Conservation (phyloP, 1,140 invertebrate species). For the Solenopsis invicta region DNA sequence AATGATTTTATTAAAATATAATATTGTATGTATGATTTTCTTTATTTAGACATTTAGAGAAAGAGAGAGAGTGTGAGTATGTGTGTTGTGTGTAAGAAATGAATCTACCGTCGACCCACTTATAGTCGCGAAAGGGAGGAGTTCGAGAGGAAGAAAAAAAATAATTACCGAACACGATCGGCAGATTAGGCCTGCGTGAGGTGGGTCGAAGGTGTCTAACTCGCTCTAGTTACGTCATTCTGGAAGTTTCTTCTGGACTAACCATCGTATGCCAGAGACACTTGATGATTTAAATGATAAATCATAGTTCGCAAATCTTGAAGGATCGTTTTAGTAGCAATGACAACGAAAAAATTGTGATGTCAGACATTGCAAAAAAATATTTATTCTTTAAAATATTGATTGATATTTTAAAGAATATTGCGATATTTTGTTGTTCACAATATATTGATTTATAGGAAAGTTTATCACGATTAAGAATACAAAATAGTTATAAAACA, state of each 20-base stretch:
- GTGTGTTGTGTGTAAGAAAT: too few relatives aligned
- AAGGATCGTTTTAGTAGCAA: neutral
- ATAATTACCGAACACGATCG: conserved; percentile 68
- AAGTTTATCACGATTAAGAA: neutral
- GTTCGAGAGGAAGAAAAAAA: conserved; percentile 38
- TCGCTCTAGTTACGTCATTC: conserved; percentile 56
- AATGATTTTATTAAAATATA: neutral
- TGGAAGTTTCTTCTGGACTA: conserved; percentile 33
- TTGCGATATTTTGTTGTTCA: neutral
- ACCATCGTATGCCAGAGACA: conserved; percentile 24
- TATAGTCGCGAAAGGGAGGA: conserved; percentile 10
- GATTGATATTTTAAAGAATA: too few relatives aligned
- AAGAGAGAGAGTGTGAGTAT: neutral
- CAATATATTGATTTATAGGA: neutral
- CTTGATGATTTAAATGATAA: neutral
- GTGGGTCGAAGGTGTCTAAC: conserved; percentile 44
- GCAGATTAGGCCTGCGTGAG: conserved; percentile 60
- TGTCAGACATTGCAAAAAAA: neutral
- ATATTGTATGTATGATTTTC: neutral
- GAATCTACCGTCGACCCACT: conserved; percentile 40
- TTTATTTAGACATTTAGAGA: conserved; percentile 53
- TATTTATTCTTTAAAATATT: neutral
- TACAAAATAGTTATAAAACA: conserved; percentile 18
- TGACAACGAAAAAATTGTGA: neutral
- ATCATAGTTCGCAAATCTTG: conserved; percentile 41